Conservation (phyloP, 2,888 invertebrate genomes). For the Malthinus flaveolus region DNA sequence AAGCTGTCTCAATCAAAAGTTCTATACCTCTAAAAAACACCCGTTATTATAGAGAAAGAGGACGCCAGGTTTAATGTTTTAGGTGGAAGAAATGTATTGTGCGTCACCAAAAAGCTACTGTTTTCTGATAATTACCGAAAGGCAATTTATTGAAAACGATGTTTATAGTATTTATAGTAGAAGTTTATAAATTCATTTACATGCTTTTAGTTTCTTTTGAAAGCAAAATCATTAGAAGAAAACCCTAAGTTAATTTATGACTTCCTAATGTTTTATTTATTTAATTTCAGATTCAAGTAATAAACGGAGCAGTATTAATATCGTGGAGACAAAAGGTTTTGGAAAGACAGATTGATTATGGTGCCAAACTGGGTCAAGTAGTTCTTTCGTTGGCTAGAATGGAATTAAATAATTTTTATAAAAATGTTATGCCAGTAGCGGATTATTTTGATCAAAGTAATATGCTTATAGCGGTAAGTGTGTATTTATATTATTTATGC, state of each 20-base stretch:
- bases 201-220: background rate
- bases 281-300: slow-evolving; percentile 75
- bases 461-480: slow-evolving; percentile 69
- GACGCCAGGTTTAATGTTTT: no score
- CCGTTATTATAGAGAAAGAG: no score
- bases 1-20: no score
- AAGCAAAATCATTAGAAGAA: background rate
- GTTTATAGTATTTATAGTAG: background rate
- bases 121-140: no score
- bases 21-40: no score
- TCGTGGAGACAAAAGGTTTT: slow-evolving; percentile 86
- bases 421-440: slow-evolving; percentile 86
- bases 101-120: no score
- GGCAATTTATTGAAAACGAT: no score
- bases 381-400: slow-evolving; percentile 81
- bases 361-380: slow-evolving; percentile 84
- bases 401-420: slow-evolving; percentile 88
- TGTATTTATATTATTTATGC: no score
- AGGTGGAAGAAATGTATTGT: no score
- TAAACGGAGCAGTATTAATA: slow-evolving; percentile 83
- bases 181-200: background rate
- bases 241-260: no score
- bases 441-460: slow-evolving; percentile 89
- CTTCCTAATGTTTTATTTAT: background rate
- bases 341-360: slow-evolving; percentile 88